Base-by-base conservation (phyloP, 1,140 invertebrate genomes). In the Pissodes strobi region DNA sequence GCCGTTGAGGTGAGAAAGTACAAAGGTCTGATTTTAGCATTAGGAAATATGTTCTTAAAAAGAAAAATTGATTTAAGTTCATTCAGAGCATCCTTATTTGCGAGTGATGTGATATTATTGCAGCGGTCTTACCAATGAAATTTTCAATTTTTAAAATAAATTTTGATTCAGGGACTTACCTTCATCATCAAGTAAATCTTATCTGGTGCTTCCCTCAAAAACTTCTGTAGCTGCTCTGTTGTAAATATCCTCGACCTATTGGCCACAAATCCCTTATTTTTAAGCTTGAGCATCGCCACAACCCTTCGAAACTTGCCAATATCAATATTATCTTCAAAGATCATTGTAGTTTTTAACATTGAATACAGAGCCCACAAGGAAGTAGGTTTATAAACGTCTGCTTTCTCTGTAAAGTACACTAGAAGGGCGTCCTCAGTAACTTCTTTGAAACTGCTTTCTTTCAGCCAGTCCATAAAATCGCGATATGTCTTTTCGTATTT, bases 151-250 rank as follows among this genome's bases (percentile, higher is more conserved):
- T n/a, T n/a, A n/a, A n/a, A n/a, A n/a, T n/a, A n/a, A n/a, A n/a
- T n/a, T n/a, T n/a, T n/a, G n/a, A n/a, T n/a, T n/a, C n/a, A n/a
- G n/a, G n/a, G 12, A 15, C 23, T 67, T 51, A 68, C 63, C 58
- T 68, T 68, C 37, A 48, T 61, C 57, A 68, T 60, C 17, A 59
- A 22, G 56, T 61, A 68, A 8, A 22, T 46, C 6, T 61, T 22
- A 52, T 68, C 57, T 15, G 62, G 56, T 4, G 63, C 67, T 41
- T 68, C 66, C 25, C 30, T 38, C 8, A 68, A 23, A 60, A 64
- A 68, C 10, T 12, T 60, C 18, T 59, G 19, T 8, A 68, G 19
- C 17, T 68, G 39, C 15, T 68, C 56, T 45, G 41, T 65, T 9
- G 38, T 56, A 23, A 68, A 51, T 45, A 21, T 18, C 37, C 23